These are phyloP conservation scores for Drosophila falleni DNA, from an alignment of 2,888 invertebrate species.

Conservation along the genomic window DNA sequence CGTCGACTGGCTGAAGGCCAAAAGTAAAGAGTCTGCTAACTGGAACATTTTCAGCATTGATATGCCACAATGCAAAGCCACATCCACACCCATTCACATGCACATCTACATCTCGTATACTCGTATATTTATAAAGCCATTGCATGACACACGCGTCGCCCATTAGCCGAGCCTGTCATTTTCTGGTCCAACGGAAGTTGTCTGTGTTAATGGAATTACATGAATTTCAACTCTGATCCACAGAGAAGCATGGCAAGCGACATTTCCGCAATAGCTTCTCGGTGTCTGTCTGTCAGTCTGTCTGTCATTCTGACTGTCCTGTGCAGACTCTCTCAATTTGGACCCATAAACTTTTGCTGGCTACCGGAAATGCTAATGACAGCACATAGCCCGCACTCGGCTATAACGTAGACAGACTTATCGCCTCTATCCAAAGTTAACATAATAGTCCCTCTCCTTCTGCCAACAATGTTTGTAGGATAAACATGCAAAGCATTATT, in stretches of 20 bases:
- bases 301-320: conserved; percentile 5
- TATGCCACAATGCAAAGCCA: conserved; percentile 42
- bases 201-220: conserved; percentile 79
- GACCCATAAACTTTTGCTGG: conserved; percentile 56
- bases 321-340: not conserved
- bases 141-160: conserved; percentile 49
- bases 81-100: not conserved
- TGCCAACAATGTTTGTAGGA: not conserved
- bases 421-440: conserved; percentile 18
- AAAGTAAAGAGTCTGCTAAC: conserved; percentile 18
- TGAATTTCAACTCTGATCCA: conserved; percentile 77
- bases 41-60: conserved; percentile 16
- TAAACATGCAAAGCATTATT: not conserved
- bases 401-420: conserved; percentile 23
- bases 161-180: conserved; percentile 73
- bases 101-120: conserved; percentile 6
- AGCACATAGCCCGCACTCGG: conserved; percentile 6
- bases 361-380: conserved; percentile 62
- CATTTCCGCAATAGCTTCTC: conserved; percentile 44
- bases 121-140: conserved; percentile 16
- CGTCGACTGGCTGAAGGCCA: conserved; percentile 12
- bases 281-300: not conserved
- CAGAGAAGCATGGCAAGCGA: conserved; percentile 51
- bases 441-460: conserved; percentile 11
- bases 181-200: conserved; percentile 73